Evolutionary conservation across 1,140 invertebrate genomes (phyloP), one percentile per base, ranked within the genome.

Genomic region (Batillaria attramentaria): DNA sequence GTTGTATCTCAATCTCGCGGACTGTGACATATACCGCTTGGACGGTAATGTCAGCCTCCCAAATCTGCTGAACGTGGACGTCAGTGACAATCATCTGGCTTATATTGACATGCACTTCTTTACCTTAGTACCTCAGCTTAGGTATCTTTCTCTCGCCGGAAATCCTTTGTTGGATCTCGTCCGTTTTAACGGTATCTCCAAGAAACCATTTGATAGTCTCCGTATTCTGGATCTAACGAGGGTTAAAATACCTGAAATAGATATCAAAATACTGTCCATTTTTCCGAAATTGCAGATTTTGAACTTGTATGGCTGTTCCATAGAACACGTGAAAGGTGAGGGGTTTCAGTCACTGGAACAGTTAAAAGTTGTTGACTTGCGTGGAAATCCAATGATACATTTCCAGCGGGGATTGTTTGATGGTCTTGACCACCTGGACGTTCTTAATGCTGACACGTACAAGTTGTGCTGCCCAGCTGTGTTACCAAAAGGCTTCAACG

Each of bases 101-200:
- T 41, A 33, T 16, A 72, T 72, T 16, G 6, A 18, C 18, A 24
- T 31, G 0, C 6, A 50, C n/a, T 0, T 50, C 1, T 50, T 72
- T 18, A 3, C 8, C 1, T n/a, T n/a, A 8, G n/a, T 79, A 0
- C 33, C 41, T 5, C 35, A 50, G 37, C 57, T 82, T 2, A 39
- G 41, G 33, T 35, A 35, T 60, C 57, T 84, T 6, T 70, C 79
- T 68, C 35, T 82, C 1, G 37, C 74, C 24, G 43, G 57, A 8
- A 82, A 83, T 35, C 28, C 69, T 8, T 60, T 85, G 10, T 46
- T 41, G 1, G 35, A 72, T 83, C n/a, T 80, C n/a, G n/a, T n/a
- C n/a, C n/a, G 28, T 24, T 33, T 6, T 50, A 18, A 42, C 4
- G 31, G 13, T 24, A 33, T 8, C 43, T n/a, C 1, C 3, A 18